Base-by-base conservation (phyloP, 2,797 vertebrate species). In the Hirundo rustica region DNA sequence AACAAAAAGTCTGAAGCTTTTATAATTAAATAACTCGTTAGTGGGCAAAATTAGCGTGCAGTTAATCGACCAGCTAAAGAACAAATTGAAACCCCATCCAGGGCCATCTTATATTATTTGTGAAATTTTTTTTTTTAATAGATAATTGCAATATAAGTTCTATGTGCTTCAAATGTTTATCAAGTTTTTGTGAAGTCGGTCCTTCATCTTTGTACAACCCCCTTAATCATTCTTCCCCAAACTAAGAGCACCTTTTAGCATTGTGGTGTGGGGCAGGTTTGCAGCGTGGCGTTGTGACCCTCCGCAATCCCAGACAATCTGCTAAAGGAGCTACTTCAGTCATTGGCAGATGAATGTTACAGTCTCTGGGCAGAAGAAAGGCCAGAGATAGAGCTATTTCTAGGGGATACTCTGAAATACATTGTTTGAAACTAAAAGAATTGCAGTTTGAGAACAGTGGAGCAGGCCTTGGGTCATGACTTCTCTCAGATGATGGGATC, bases 371-470 rank as follows among this genome's bases (percentile, higher is more conserved):
- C 85, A 94, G 96, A 94, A 95, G 93, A 92, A 96, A 89, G 93
- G 74, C 82, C 79, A 96, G 77, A 96, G 90, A 88, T 75, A 51
- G 85, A 95, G 86, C 82, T 88, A n/a, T 97, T 96, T 97, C 84
- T 91, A 67, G 87, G 87, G 93, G 89, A 96, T 92, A 88, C 80
- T 95, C 92, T 89, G 95, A 94, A 95, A 94, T 66, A 68, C 11
- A 22, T 75, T 94, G 79, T 96, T 96, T 94, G 96, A 96, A 97
- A 96, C 71, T 5, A 32, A 61, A 79, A 88, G 88, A 84, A 55
- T 89, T 3, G 0, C 82, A 45, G 92, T 96, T 94, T 96, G 96
- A 96, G 90, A 57, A 84, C 68, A 93, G 89, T 60, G 91, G 70
- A 84, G 85, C 88, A 94, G 96, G 88, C 88, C 92, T 96, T 15